phyloP scores from a whole-genome alignment of 2,888 invertebrate genomes.

The Bembecia ichneumoniformis region DNA sequence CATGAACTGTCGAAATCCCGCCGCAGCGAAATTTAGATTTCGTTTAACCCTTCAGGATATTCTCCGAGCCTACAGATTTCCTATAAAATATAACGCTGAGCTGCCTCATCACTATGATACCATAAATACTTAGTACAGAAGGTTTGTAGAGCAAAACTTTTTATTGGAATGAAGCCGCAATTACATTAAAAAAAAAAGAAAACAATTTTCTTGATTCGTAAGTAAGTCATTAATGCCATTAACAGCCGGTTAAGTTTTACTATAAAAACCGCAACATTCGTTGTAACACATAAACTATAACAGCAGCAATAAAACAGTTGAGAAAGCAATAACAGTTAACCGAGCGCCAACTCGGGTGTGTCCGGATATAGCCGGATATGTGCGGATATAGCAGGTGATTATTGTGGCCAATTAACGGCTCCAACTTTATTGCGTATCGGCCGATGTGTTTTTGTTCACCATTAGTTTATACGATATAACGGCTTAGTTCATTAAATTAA shows the following conservation, averaged over 20 bases:
- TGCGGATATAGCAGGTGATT: conserved; percentile 38
- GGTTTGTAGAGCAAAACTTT: too few relatives aligned
- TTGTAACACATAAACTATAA: background rate
- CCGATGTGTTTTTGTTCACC: background rate
- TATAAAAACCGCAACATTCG: background rate
- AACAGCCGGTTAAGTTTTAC: background rate
- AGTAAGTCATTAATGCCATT: background rate
- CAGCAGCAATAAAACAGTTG: conserved; percentile 27
- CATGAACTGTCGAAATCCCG: too few relatives aligned
- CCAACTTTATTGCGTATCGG: background rate
- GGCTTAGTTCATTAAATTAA: background rate
- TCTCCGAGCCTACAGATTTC: too few relatives aligned
- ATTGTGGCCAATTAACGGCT: conserved; percentile 34
- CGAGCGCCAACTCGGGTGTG: conserved; percentile 17
- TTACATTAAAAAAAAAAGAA: too few relatives aligned
- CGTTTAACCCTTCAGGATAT: too few relatives aligned
- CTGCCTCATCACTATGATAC: too few relatives aligned
- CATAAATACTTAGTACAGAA: too few relatives aligned
- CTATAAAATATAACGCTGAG: too few relatives aligned
- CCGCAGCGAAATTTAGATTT: too few relatives aligned
- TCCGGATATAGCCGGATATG: conserved; percentile 23
- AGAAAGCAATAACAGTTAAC: conserved; percentile 36
- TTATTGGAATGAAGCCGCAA: too few relatives aligned
- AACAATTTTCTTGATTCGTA: background rate
- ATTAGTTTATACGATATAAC: background rate